Conservation (phyloP, 2,797 vertebrate genomes). For the Chiroxiphia lanceolata region DNA sequence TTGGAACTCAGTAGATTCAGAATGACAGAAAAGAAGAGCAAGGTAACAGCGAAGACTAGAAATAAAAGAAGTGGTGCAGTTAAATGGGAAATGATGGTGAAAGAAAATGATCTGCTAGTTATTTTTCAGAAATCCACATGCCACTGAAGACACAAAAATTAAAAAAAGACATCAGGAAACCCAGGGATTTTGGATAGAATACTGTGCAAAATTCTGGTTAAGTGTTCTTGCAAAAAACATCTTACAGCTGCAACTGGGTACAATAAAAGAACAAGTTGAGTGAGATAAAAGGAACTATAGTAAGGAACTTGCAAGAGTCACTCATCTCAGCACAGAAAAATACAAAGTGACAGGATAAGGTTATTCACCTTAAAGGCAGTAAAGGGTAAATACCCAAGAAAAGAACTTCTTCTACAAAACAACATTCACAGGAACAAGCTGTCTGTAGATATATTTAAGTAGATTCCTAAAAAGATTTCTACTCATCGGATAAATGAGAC, state of each 20-base stretch:
- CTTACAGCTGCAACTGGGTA: not conserved
- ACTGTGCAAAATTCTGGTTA: not conserved
- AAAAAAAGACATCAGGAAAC: not conserved
- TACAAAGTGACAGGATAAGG: not conserved
- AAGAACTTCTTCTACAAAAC: not conserved
- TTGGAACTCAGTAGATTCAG: not conserved
- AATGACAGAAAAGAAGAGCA: not conserved
- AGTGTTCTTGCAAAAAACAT: not conserved
- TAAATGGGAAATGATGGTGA: not conserved
- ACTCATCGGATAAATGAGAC: not conserved
- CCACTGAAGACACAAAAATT: not conserved
- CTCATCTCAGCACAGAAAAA: not conserved
- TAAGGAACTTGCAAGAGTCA: not conserved
- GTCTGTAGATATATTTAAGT: not conserved
- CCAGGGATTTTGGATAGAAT: not conserved
- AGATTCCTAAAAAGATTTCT: not conserved
- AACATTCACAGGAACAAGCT: not conserved
- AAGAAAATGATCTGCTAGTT: not conserved
- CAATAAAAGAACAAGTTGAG: not conserved
- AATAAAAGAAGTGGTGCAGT: not conserved
- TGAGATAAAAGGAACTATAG: not conserved
- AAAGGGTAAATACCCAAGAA: not conserved
- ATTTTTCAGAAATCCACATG: not conserved
- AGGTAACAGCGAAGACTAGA: not conserved
- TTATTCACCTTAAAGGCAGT: not conserved